Evolutionary conservation across 1,140 invertebrate species (phyloP), one percentile per base, ranked within the genome.

Genomic region (Orchesella cincta): DNA sequence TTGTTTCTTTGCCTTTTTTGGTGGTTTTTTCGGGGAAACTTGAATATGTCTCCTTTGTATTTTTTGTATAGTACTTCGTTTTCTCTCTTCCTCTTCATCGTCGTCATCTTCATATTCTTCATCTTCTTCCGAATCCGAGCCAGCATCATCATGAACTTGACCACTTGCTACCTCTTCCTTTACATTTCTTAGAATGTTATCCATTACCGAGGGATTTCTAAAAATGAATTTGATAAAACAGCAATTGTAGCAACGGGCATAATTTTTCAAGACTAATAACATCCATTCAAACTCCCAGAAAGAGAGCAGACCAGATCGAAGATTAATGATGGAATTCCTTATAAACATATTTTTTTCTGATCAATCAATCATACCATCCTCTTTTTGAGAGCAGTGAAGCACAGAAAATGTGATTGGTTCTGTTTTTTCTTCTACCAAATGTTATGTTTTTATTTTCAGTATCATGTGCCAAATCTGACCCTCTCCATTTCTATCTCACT

Each of bases 1-100:
- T 29, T 46, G 8, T 20, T 8, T 12, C 23, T 31, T 31, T 64
- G 57, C 57, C 23, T 5, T 8, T 64, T 64, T 31, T 64, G n/a
- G 57, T 64, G 39, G 12, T 12, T 51, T n/a, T 51, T n/a, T 51
- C n/a, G 12, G 46, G n/a, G 46, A 14, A 51, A n/a, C 20, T 70
- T 26, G 52, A 23, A 20, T 35, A 76, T 54, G 46, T 76, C 74
- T 16, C 36, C 57, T 70, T 76, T 76, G n/a, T 76, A 76, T 20
- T 29, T 34, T 31, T 54, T 67, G 1, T 34, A 35, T 28, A 76
- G 51, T n/a, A n/a, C n/a, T 73, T 73, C n/a, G 62, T 74, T 31
- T 78, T 36, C 0, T 54, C 39, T 73, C 67, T 28, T 39, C 0
- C 28, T 74, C 72, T 14, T 78, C 76, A 8, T 52, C 18, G 1